A percentile compares a stretch with the other conserved stretches of the same genome.
Conservation (phyloP, 2,113 vertebrate species). For the Globicephala melas region DNA sequence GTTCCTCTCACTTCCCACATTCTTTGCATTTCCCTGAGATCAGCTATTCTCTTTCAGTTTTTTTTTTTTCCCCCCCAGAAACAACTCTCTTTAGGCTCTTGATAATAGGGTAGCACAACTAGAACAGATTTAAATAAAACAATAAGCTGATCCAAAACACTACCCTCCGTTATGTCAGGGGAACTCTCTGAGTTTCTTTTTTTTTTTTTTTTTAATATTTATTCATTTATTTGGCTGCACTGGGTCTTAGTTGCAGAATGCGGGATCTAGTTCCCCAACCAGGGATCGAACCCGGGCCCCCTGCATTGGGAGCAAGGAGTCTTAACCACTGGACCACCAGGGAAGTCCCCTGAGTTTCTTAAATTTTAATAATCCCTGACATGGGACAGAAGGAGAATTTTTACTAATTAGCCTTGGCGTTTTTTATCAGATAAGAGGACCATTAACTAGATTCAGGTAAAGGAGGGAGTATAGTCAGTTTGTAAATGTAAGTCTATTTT, state of each 20-base stretch:
- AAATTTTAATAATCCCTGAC: background rate
- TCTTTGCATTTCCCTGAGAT: conserved; percentile 34
- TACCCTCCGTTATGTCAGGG: background rate
- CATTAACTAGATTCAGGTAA: background rate
- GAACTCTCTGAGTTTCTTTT: background rate
- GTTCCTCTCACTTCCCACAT: background rate
- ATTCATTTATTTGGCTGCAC: too few species aligned
- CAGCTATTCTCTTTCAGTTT: background rate
- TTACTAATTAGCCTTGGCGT: background rate
- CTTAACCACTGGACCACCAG: too few species aligned
- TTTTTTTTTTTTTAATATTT: too few species aligned
- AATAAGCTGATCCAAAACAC: background rate
- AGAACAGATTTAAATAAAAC: background rate
- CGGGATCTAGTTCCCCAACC: too few species aligned
- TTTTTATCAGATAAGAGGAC: background rate
- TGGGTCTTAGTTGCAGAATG: too few species aligned
- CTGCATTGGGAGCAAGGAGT: too few species aligned
- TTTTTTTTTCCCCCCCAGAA: background rate
- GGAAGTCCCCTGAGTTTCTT: background rate
- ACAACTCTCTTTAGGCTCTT: background rate
- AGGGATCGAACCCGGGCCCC: too few species aligned
- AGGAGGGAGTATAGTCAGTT: background rate
- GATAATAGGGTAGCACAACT: background rate
- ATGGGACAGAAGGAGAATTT: background rate
- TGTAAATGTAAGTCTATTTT: background rate